A percentile compares a stretch with the other conserved stretches of the same genome.
These are phyloP conservation scores for Calephelis nemesis DNA, from an alignment of 1,140 invertebrate species.

Conservation along the genomic window DNA sequence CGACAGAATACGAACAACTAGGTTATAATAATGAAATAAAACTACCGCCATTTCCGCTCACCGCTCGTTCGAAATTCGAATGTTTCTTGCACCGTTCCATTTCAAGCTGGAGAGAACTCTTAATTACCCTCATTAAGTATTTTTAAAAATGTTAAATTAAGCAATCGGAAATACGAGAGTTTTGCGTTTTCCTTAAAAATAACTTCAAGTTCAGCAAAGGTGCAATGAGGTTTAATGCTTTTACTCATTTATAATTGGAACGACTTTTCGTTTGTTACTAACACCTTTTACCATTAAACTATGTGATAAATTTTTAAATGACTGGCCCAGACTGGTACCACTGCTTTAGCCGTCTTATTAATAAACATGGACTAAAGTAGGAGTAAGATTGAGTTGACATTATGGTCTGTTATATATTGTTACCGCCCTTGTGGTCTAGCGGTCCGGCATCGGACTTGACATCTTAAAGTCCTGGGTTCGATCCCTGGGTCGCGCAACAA, in stretches of 20 bases:
- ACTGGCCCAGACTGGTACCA: too few species aligned
- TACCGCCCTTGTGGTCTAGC: too few species aligned
- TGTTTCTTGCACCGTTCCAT: conserved; percentile 3
- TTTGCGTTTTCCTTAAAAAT: neutral
- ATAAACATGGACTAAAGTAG: too few species aligned
- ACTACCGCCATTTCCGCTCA: neutral
- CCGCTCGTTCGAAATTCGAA: conserved; percentile 2
- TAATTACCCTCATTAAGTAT: conserved; percentile 15
- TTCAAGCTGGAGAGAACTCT: conserved; percentile 10
- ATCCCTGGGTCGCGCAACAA: too few species aligned
- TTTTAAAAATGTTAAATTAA: neutral
- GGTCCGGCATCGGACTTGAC: too few species aligned
- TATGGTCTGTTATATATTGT: too few species aligned
- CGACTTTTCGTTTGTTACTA: too few species aligned
- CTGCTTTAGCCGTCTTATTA: too few species aligned
- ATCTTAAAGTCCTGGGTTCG: too few species aligned
- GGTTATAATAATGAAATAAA: neutral
- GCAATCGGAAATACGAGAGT: neutral
- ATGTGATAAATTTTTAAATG: too few species aligned
- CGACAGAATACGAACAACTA: neutral
- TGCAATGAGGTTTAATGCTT: neutral
- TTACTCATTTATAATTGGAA: neutral
- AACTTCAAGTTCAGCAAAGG: neutral
- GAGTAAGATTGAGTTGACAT: too few species aligned
- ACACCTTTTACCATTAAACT: too few species aligned